A percentile compares a stretch with the other conserved stretches of the same genome.
Evolutionary conservation across 2,888 invertebrate genomes (phyloP).

Genomic region (Scaptomyza polygonia): DNA sequence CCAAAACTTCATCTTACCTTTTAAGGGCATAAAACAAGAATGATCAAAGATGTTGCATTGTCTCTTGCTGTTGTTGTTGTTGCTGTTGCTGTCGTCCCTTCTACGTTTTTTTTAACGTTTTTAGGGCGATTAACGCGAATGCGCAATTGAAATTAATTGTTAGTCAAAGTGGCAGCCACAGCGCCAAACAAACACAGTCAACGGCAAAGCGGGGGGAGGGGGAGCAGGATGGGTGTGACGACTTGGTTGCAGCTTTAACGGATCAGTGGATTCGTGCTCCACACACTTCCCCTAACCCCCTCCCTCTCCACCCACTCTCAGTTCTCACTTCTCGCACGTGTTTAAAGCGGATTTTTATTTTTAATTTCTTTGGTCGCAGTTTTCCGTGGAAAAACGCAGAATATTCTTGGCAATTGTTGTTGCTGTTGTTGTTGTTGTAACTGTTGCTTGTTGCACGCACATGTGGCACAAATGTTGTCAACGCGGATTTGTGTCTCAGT

Average conservation of each 20-base stretch:
- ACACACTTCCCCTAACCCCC: neutral
- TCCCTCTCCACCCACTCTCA: neutral
- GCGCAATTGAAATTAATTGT: conserved; percentile 80
- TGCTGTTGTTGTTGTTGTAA: neutral
- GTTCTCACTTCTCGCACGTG: conserved; percentile 61
- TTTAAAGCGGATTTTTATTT: conserved; percentile 68
- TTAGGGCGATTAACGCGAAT: conserved; percentile 76
- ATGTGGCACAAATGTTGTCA: conserved; percentile 75
- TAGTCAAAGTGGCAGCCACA: conserved; percentile 71
- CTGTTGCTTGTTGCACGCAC: conserved; percentile 46
- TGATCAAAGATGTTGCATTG: conserved; percentile 27
- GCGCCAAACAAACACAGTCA: conserved; percentile 24
- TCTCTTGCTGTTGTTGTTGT: conserved; percentile 15
- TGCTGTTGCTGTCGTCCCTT: conserved; percentile 28
- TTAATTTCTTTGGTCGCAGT: conserved; percentile 52
- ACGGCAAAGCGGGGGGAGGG: too few species aligned
- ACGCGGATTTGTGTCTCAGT: conserved; percentile 60
- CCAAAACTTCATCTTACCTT: neutral
- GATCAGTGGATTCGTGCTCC: conserved; percentile 6
- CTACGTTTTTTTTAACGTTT: conserved; percentile 35
- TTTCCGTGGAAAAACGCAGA: conserved; percentile 21
- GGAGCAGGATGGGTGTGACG: neutral
- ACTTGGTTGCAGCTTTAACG: conserved; percentile 6
- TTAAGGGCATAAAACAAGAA: neutral
- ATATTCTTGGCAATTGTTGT: conserved; percentile 40